Base-by-base conservation (phyloP, 1,140 invertebrate genomes). In the Drosophila funebris region DNA sequence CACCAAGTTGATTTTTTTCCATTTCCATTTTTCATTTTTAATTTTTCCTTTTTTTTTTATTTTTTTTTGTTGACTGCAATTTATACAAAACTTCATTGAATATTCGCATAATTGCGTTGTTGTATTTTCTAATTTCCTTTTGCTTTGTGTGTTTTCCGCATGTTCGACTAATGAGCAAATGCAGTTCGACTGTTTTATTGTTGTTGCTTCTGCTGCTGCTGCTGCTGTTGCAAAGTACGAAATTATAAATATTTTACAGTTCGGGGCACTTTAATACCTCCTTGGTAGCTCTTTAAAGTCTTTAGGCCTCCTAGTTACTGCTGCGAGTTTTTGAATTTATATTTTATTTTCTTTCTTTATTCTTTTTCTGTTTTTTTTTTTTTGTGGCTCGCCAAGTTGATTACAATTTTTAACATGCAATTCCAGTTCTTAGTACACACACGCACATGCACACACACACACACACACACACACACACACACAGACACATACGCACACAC, bases 81-180 rank as follows among this genome's bases (percentile, higher is more conserved):
- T 48, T 43, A 36, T 5, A 37, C 16, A 66, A 77, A 83, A 68
- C 44, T 83, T 73, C 61, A 79, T 83, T 83, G 69, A 63, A 76
- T 66, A 84, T 79, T 79, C 81, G 77, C 79, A 82, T 83, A 83
- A 84, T 79, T 79, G 72, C 57, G 53, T 69, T 70, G 44, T 63
- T 44, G n/a, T 62, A 1, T 31, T 20, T 48, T 66, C 61, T 11
- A 8, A 39, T 29, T 52, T 58, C 20, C 22, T 68, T 39, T 41
- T 57, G 29, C 4, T 64, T 76, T 63, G 53, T 76, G 57, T 33
- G 22, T 43, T 46, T 48, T 48, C 44, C 44, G 44, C 44, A 48
- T 48, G 44, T 48, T 48, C 76, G 64, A 62, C 80, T 83, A 83
- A 83, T 83, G 80, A 83, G 80, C 76, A 73, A 84, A 56, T 73